Conservation (phyloP, 2,888 invertebrate species). For the Leptopilina drosophilae region DNA sequence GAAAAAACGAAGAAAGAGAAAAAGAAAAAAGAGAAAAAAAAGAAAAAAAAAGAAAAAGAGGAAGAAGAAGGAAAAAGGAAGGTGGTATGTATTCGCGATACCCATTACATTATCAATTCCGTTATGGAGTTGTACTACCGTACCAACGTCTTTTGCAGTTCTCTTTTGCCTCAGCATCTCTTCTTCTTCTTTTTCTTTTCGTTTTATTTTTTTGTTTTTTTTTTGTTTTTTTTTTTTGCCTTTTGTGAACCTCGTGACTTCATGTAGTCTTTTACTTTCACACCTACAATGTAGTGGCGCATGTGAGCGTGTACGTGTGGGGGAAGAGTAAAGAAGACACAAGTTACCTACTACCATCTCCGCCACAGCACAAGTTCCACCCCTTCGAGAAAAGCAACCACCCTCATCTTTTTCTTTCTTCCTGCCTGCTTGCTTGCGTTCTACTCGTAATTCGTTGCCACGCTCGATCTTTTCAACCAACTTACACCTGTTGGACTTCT, state of each 20-base stretch:
- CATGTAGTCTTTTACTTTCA: constrained; percentile 55
- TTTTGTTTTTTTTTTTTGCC: constrained; percentile 44
- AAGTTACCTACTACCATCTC: constrained; percentile 3
- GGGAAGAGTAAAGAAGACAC: constrained; percentile 4
- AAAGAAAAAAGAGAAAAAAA: constrained; percentile 20
- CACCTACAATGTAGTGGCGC: constrained; percentile 25
- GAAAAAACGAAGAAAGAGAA: background rate
- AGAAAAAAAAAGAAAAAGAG: constrained; percentile 50
- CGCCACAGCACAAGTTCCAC: constrained; percentile 28
- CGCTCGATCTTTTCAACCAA: constrained; percentile 70
- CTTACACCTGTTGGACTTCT: constrained; percentile 76
- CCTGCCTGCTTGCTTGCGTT: constrained; percentile 56
- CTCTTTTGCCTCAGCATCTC: constrained; percentile 57
- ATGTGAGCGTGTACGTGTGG: background rate
- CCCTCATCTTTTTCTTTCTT: constrained; percentile 56
- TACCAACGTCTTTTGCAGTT: constrained; percentile 69
- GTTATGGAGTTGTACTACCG: constrained; percentile 71
- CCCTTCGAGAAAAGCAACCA: constrained; percentile 44
- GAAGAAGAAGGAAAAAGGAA: constrained; percentile 53
- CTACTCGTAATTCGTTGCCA: constrained; percentile 62
- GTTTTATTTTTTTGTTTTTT: no score
- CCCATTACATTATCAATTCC: constrained; percentile 76
- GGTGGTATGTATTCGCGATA: constrained; percentile 68
- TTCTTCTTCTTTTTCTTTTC: constrained; percentile 34
- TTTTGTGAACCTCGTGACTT: constrained; percentile 44